These are phyloP conservation scores for Tragelaphus buxtoni DNA, from an alignment of 2,113 vertebrate genomes.

Conservation along the genomic window DNA sequence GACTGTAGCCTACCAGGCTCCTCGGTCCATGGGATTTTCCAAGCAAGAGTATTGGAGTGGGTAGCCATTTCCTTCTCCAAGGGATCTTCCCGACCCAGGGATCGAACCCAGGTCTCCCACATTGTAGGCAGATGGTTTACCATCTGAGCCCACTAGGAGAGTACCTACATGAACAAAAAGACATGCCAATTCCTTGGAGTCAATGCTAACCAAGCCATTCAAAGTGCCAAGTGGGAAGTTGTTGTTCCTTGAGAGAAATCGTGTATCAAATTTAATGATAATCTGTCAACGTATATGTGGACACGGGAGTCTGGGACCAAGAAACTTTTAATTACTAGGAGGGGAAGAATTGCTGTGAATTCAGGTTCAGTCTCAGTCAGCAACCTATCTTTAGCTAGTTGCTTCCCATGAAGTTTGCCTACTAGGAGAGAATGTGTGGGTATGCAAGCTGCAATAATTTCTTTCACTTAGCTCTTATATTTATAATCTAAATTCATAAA, in stretches of 20 bases:
- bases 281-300: background rate
- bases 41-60: background rate
- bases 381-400: background rate
- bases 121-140: background rate
- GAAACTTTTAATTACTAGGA: background rate
- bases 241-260: background rate
- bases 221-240: background rate
- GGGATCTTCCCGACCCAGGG: background rate
- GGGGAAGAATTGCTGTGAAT: background rate
- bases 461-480: background rate
- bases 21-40: background rate
- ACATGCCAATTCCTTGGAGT: background rate
- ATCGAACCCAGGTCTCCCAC: background rate
- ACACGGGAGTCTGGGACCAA: background rate
- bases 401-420: background rate
- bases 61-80: background rate
- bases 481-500: constrained; percentile 6
- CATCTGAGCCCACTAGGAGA: background rate
- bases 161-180: background rate
- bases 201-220: background rate
- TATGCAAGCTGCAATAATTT: background rate
- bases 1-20: background rate
- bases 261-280: background rate
- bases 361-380: background rate
- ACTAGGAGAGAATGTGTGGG: background rate